Base-by-base conservation (phyloP, 2,888 invertebrate genomes). In the Deilephila porcellus region DNA sequence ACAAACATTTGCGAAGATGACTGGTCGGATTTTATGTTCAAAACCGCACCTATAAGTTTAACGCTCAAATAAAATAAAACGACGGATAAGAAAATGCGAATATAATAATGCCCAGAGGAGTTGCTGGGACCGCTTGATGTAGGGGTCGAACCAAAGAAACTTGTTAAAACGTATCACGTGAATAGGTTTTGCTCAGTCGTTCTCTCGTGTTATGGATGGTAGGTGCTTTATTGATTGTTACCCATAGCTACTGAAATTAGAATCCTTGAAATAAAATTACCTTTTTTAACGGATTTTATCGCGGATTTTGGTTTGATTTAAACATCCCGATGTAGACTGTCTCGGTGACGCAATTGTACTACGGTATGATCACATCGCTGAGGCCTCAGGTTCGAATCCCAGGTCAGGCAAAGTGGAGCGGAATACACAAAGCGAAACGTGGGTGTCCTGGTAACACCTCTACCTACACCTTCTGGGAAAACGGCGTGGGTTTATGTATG, bases 41-140 rank as follows among this genome's bases (percentile, higher is more conserved):
- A 72, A 72, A n/a, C 29, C 72, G 32, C 64, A 67, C 70, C 56
- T 25, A 63, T 72, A 70, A 72, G 53, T 71, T 73, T 72, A 73
- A 75, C 70, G 60, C 32, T 53, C 71, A 70, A 60, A 71, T 59
- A 73, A 64, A 73, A 75, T 73, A 60, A 73, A 25, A 71, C 53
- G 60, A 67, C 37, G 60, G 67, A 52, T 63, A 73, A 75, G 73
- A 74, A 76, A 80, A 80, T 79, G 78, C 76, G 79, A 80, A 81
- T 76, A 79, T 80, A 84, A 85, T 82, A 84, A 83, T 80, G 73
- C 80, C 77, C 75, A 32, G 73, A 76, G 78, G 78, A 74, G 75
- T 56, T 53, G 29, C 52, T 14, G 70, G 53, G 62, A 72, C 37
- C 20, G 32, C 37, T 53, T 70, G 70, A 74, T 72, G 56, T 70